Evolutionary conservation across 1,140 invertebrate genomes (phyloP).

Genomic region (Meteorus sp.): DNA sequence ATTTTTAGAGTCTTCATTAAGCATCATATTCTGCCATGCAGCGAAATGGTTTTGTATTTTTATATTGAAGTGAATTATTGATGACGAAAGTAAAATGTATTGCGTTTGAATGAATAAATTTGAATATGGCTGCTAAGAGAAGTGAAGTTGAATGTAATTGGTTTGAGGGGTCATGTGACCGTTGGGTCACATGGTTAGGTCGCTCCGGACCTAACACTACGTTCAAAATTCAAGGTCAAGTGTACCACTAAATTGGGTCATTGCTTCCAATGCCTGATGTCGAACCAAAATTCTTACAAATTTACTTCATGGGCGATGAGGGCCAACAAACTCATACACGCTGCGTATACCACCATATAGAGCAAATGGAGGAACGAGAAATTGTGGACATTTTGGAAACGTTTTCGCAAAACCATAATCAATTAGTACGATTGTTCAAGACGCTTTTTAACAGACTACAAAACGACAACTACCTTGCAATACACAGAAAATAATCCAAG

Average conservation of each 20-base stretch:
- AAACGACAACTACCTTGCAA: conserved; percentile 1
- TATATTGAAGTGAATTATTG: too few relatives aligned
- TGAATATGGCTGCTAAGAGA: too few relatives aligned
- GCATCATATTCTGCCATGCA: too few relatives aligned
- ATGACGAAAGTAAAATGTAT: too few relatives aligned
- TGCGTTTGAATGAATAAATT: too few relatives aligned
- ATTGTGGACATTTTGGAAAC: conserved; percentile 11
- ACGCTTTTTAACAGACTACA: not conserved
- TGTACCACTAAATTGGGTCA: conserved; percentile 55
- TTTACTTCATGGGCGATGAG: conserved; percentile 51
- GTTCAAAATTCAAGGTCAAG: conserved; percentile 58
- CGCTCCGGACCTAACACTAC: conserved; percentile 39
- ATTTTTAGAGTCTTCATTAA: too few relatives aligned
- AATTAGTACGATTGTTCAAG: conserved; percentile 8
- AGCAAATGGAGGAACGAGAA: conserved; percentile 3
- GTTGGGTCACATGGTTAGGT: conserved; percentile 35
- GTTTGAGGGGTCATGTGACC: conserved; percentile 15
- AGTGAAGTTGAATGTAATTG: conserved; percentile 48
- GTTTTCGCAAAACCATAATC: conserved; percentile 12
- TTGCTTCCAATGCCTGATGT: conserved; percentile 39
- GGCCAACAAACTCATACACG: conserved; percentile 8
- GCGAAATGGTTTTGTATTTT: too few relatives aligned
- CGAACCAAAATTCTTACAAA: conserved; percentile 50
- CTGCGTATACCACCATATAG: not conserved
- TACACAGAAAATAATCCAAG: not conserved